Evolutionary conservation across 2,797 vertebrate species (phyloP), one percentile per base, ranked within the genome.

Genomic region (Naso thynnoides): DNA sequence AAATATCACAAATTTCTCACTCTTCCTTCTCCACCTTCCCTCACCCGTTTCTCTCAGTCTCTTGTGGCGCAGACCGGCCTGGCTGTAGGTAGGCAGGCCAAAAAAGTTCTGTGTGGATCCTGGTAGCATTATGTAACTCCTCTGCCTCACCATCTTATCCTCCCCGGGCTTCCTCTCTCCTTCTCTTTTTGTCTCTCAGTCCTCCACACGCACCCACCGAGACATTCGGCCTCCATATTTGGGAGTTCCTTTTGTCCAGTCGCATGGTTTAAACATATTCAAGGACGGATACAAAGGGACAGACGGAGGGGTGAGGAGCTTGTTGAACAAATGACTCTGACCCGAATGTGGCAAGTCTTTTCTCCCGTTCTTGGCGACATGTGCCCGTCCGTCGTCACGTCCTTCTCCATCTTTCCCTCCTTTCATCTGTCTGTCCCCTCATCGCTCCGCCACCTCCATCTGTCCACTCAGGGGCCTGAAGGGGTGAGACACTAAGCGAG

Each of bases 1-100:
- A 94, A 94, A 94, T 94, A 92, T 91, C 87, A 80, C 82, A 79
- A 58, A 80, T 84, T 64, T 52, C 44, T 79, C 66, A 71, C 50
- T 81, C 63, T 69, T 47, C 61, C 61, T 67, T 76, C 66, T 71
- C 50, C 39, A 39, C 62, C 63, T 44, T 52, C 55, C 42, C 39
- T 65, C 61, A 61, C 36, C 54, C 58, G 57, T 70, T 55, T 50
- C 76, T 61, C 70, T 54, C 53, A 44, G 59, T 31, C 62, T 70
- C 47, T 49, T 3, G 0, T 23, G 50, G 54, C 76, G 62, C 79
- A 56, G 45, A 61, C 36, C 6, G n/a, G 42, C 69, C 70, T 21
- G 72, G 44, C 71, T 63, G 73, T n/a, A 38, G 67, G 62, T 48
- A 47, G 55, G 54, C 38, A 53, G 29, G 64, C 66, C 70, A 26